These are phyloP conservation scores for Leptura quadrifasciata DNA, from an alignment of 2,888 invertebrate genomes.

Conservation along the genomic window DNA sequence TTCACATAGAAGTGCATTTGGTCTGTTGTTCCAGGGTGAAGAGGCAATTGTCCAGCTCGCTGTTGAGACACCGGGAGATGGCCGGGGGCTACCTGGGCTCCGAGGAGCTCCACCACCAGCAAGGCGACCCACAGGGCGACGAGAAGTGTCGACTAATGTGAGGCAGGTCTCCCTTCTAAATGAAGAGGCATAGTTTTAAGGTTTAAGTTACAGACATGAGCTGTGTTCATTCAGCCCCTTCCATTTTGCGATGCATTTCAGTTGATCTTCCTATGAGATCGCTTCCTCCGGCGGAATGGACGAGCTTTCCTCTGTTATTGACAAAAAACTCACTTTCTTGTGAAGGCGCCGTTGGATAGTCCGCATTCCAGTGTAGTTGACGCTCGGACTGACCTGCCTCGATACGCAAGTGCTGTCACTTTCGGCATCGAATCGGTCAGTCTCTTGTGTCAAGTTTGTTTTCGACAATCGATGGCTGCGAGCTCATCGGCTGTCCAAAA, in stretches of 20 bases:
- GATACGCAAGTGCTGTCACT: background rate
- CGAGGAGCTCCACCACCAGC: constrained; percentile 77
- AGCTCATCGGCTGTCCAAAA: constrained; percentile 13
- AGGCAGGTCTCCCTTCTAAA: constrained; percentile 40
- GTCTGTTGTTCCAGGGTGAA: constrained; percentile 62
- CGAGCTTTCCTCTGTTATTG: constrained; percentile 51
- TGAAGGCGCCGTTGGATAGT: background rate
- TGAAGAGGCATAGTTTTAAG: constrained; percentile 27
- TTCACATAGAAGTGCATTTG: no score
- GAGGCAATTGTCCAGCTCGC: constrained; percentile 74
- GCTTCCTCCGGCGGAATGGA: constrained; percentile 44
- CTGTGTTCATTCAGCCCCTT: constrained; percentile 46
- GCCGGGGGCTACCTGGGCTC: constrained; percentile 70
- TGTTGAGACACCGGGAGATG: constrained; percentile 75
- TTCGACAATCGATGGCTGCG: background rate
- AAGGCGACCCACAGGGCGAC: constrained; percentile 75
- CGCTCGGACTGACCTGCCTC: background rate
- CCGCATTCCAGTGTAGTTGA: constrained; percentile 33
- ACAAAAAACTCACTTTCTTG: constrained; percentile 51
- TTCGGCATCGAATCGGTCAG: background rate
- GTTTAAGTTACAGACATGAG: constrained; percentile 43
- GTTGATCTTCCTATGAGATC: constrained; percentile 30
- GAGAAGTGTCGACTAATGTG: constrained; percentile 79
- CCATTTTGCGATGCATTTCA: constrained; percentile 31
- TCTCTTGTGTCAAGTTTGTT: constrained; percentile 5